Base-by-base conservation (phyloP, 2,888 invertebrate genomes). In the Himalopsyche anomala region DNA sequence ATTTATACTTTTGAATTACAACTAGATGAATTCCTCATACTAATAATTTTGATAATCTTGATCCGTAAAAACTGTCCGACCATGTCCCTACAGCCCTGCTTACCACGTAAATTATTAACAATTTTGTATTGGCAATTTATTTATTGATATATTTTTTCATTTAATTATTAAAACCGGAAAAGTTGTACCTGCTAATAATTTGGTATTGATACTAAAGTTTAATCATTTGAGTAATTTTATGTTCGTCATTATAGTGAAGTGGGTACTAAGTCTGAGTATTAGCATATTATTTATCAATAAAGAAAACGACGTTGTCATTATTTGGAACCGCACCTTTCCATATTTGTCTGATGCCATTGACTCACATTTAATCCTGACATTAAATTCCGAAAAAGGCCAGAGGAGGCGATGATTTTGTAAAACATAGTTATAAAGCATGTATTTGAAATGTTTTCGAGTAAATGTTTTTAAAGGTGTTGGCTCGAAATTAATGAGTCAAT, bases 401-500 rank as follows among this genome's bases (percentile, higher is more conserved):
- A 62, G 82, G 85, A 80, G 84, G 87, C 80, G 86, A 85, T 85
- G 85, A 86, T 86, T 87, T 87, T 87, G 87, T 87, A 85, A 62
- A 87, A 87, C 87, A 87, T 81, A 86, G 85, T 86, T 86, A 87
- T 87, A 87, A 87, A 86, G 86, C 84, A 86, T 85, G 86, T 86
- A 87, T 87, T 86, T 85, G 86, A 84, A 86, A 86, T 86, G 86
- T 84, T 86, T 80, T 84, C 79, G 42, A 82, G 86, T 86, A 84
- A 86, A 86, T 86, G 87, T 87, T 87, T 86, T 86, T 81, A 86
- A 86, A 86, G 83, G 84, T 87, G 87, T 87, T 86, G 83, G 83
- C 83, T 79, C 85, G 55, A 86, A 87, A 87, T 87, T 87, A 87
- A 87, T 87, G 87, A 87, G 86, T 81, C 87, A 81, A 87, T 87